phyloP scores from a whole-genome alignment of 2,888 invertebrate genomes.

The Drosophila kanekoi region DNA sequence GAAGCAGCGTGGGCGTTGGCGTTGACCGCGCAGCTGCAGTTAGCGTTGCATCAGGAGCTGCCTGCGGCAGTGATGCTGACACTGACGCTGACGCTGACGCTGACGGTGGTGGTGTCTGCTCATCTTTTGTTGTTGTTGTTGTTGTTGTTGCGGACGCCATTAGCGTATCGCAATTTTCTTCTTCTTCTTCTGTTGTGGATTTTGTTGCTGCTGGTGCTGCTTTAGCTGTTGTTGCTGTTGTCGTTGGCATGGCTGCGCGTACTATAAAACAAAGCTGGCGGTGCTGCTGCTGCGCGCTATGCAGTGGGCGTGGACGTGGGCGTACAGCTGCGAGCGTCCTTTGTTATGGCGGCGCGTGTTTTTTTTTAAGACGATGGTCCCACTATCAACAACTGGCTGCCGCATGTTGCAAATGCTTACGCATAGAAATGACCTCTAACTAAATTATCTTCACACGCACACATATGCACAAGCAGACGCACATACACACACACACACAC shows the following conservation, averaged over 20 bases:
- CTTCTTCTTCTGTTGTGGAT: conserved; percentile 41
- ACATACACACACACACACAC: conserved; percentile 23
- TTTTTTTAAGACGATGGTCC: conserved; percentile 31
- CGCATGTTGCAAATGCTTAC: conserved; percentile 71
- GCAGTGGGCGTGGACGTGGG: conserved; percentile 48
- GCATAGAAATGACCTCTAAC: conserved; percentile 67
- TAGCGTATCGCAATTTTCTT: conserved; percentile 65
- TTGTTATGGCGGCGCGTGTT: conserved; percentile 42
- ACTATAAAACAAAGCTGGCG: conserved; percentile 65
- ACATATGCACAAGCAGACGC: conserved; percentile 22
- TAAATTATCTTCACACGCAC: conserved; percentile 52
- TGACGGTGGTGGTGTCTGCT: conserved; percentile 22
- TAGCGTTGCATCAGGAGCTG: conserved; percentile 20
- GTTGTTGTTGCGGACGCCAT: conserved; percentile 57
- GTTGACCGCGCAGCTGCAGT: conserved; percentile 34
- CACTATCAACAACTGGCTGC: conserved; percentile 56
- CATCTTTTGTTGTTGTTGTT: conserved; percentile 23
- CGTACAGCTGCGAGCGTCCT: conserved; percentile 60
- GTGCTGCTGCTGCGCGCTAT: conserved; percentile 29
- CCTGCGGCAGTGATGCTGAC: conserved; percentile 6
- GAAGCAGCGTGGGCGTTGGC: conserved; percentile 61
- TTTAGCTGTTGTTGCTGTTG: conserved; percentile 57
- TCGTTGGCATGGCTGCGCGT: conserved; percentile 69
- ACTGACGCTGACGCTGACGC: conserved; percentile 6
- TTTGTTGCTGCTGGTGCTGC: conserved; percentile 42